Percentiles rank a stretch among this genome's conserved stretches.
Evolutionary conservation across 1,140 invertebrate species (phyloP).

Genomic region (Babylonia areolata): DNA sequence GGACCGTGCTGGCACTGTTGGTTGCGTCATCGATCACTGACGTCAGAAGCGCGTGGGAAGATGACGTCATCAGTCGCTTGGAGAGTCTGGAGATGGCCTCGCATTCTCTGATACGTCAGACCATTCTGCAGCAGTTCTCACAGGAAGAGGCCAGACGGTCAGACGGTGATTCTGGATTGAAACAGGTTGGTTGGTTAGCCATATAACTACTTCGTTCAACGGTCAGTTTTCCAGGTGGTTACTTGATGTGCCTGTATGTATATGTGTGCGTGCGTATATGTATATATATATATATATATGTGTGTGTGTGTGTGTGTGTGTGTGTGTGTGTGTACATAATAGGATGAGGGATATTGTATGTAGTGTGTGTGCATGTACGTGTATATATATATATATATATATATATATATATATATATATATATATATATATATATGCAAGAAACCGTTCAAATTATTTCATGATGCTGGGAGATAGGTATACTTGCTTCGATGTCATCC

Average conservation of each 20-base stretch:
- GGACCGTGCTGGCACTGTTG: not conserved
- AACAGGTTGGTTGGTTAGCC: not conserved
- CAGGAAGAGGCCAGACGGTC: conserved; percentile 49
- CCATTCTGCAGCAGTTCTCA: conserved; percentile 50
- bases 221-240: no score
- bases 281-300: not conserved
- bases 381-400: no score
- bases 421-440: no score
- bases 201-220: no score
- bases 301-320: conserved; percentile 6
- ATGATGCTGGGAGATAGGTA: no score
- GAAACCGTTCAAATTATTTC: no score
- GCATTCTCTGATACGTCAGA: conserved; percentile 39
- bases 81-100: not conserved
- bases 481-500: no score
- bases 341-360: no score
- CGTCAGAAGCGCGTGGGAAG: not conserved
- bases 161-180: conserved; percentile 51
- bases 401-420: no score
- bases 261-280: not conserved
- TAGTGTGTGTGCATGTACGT: no score
- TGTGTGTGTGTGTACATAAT: not conserved
- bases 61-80: not conserved
- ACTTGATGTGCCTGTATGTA: not conserved
- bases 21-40: no score